Base-by-base conservation (phyloP, 2,888 invertebrate species). In the Stenodera caucasica region DNA sequence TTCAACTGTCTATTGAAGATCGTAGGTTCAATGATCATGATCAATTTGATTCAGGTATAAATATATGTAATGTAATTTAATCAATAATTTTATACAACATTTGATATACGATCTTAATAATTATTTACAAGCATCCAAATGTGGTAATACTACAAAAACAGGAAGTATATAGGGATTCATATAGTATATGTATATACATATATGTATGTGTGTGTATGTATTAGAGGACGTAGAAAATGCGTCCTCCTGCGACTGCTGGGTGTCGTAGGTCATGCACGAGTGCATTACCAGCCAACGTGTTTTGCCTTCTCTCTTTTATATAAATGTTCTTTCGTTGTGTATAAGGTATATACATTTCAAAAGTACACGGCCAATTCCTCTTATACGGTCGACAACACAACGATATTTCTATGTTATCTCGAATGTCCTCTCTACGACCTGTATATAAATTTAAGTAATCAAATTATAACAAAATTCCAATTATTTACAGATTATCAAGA, bases 231-330 rank as follows among this genome's bases (percentile, higher is more conserved):
- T 40, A 40, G 37, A 40, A 40, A 40, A 40, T 40, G 37, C 37
- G 37, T 40, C 37, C 15, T 40, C 37, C 15, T 40, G 37, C 37
- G 37, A 40, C 2, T 40, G 37, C 37, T 40, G 37, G 37, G 53
- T 69, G 69, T 69, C 69, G 69, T 69, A 69, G 69, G 69, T 69
- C 69, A 69, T 67, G 69, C 69, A 69, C 69, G 69, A 67, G 65
- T 66, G 63, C 67, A 60, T 64, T 60, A 64, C 65, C 66, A 63
- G 60, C 66, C 63, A 60, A 60, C 52, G 52, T 51, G 26, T 55
- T 40, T 56, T 60, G 53, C 57, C 60, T 60, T 52, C 45, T 55
- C 60, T 51, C 55, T 51, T 52, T 56, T 52, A 21, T 26, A 11
- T 50, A 3, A 26, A 29, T 26, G 26, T 9, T 49, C 21, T 2